Base-by-base conservation (phyloP, 1,140 invertebrate genomes). In the Linepithema humile region DNA sequence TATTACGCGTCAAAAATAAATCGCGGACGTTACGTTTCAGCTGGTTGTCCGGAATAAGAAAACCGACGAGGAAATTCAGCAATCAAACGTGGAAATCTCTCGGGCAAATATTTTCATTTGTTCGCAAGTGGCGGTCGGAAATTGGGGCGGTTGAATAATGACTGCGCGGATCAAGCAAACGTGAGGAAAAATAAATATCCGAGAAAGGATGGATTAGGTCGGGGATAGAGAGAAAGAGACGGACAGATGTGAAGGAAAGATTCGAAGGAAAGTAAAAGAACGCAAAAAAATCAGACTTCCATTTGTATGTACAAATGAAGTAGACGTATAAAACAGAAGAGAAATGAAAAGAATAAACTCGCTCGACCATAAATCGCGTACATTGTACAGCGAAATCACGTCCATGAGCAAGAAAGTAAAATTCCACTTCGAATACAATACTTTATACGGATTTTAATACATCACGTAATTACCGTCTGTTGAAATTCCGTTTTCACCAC, bases 131-230 rank as follows among this genome's bases (percentile, higher is more conserved):
- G 83, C 60, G 17, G 65, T 17, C 57, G 67, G 77, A 85, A 82
- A 85, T 85, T 85, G 83, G 64, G 75, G 29, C 43, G 67, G 77
- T 82, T 85, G 83, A 85, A 85, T 85, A 82, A 85, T 82, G 83
- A 85, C 77, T 65, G 43, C 26, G 45, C 29, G 83, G 77, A 85
- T 85, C 83, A 78, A 67, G 74, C 7, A 69, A 62, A 78, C 26
- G 59, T 40, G 67, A 74, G 59, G 60, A 73, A 82, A 69, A 73
- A 38, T 45, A 43, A 83, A 85, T 73, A 80, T 80, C 35, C 38
- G 29, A 35, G 32, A 67, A 59, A 60, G 38, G 29, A 60, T 53
- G n/a, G 59, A 72, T n/a, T 38, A 20, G 50, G 23, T 35, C 15
- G 6, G 23, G 64, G 17, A 45, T 17, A 20, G 29, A 55, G 29